phyloP scores from a whole-genome alignment of 1,140 invertebrate species.

The Tenebrio molitor region DNA sequence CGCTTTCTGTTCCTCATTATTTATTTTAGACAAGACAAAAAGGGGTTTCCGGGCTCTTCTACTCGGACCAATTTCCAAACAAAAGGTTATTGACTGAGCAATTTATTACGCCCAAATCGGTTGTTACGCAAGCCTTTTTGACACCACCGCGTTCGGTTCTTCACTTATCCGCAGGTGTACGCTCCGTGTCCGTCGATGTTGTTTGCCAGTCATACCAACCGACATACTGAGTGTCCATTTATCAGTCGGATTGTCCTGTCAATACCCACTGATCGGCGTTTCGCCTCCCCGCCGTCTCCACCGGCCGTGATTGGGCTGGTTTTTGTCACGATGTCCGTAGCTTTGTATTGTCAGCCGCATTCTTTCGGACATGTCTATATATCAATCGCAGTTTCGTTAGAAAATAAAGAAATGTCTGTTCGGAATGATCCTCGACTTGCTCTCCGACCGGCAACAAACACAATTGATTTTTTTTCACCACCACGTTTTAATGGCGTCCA shows the following conservation, averaged over 20 bases:
- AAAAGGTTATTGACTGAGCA: slow-evolving; percentile 23
- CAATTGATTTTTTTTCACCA: slow-evolving; percentile 25
- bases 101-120: slow-evolving; percentile 10
- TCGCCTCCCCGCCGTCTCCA: slow-evolving; percentile 36
- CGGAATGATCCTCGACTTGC: slow-evolving; percentile 29
- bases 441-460: not conserved
- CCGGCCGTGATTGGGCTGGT: slow-evolving; percentile 55
- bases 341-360: slow-evolving; percentile 53
- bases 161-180: slow-evolving; percentile 31
- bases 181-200: slow-evolving; percentile 21
- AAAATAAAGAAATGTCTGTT: slow-evolving; percentile 34
- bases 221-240: slow-evolving; percentile 47
- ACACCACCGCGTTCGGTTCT: not conserved
- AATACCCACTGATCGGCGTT: slow-evolving; percentile 50
- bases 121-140: slow-evolving; percentile 25
- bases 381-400: slow-evolving; percentile 44
- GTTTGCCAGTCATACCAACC: slow-evolving; percentile 52
- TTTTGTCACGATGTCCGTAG: slow-evolving; percentile 54
- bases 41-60: not conserved
- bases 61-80: slow-evolving; percentile 8
- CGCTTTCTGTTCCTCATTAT: not conserved
- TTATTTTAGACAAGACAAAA: slow-evolving; percentile 14
- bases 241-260: slow-evolving; percentile 57
- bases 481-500: not conserved
- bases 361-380: slow-evolving; percentile 54